Evolutionary conservation across 2,888 invertebrate species (phyloP).

Genomic region (Gymnocheta viridis): DNA sequence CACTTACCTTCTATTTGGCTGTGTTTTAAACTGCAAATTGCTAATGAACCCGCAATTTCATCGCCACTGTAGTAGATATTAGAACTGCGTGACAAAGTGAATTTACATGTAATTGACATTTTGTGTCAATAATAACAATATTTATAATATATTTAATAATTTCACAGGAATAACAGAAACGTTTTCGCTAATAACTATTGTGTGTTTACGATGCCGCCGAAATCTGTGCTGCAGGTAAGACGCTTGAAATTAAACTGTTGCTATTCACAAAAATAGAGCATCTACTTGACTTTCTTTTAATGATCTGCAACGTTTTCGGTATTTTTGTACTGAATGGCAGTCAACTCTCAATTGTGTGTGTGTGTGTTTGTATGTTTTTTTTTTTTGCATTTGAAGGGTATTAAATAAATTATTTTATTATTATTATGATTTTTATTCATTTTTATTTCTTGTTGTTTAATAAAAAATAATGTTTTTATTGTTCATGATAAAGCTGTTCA

Average conservation of each 20-base stretch:
- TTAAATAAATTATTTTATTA: neutral
- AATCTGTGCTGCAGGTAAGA: slow-evolving; percentile 42
- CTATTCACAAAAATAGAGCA: slow-evolving; percentile 6
- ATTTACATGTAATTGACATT: slow-evolving; percentile 69
- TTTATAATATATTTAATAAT: too few relatives aligned
- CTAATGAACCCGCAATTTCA: slow-evolving; percentile 72
- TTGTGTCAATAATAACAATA: slow-evolving; percentile 34
- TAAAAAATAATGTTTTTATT: neutral
- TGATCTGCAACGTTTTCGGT: neutral
- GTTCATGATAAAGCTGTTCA: slow-evolving; percentile 16
- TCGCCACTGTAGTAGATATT: slow-evolving; percentile 77
- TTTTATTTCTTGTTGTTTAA: neutral
- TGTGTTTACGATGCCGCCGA: neutral
- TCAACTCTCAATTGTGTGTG: slow-evolving; percentile 7
- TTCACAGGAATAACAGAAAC: too few relatives aligned
- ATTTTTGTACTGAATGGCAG: neutral
- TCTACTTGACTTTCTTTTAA: slow-evolving; percentile 48
- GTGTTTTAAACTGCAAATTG: slow-evolving; percentile 41
- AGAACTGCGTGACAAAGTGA: slow-evolving; percentile 74
- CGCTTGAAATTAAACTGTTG: slow-evolving; percentile 60
- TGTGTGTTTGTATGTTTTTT: too few relatives aligned
- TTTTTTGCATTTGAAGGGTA: neutral
- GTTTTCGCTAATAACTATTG: too few relatives aligned
- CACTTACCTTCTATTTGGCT: slow-evolving; percentile 40
- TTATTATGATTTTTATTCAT: too few relatives aligned